Evolutionary conservation across 2,888 invertebrate species (phyloP).

Genomic region (Tetragonisca angustula): DNA sequence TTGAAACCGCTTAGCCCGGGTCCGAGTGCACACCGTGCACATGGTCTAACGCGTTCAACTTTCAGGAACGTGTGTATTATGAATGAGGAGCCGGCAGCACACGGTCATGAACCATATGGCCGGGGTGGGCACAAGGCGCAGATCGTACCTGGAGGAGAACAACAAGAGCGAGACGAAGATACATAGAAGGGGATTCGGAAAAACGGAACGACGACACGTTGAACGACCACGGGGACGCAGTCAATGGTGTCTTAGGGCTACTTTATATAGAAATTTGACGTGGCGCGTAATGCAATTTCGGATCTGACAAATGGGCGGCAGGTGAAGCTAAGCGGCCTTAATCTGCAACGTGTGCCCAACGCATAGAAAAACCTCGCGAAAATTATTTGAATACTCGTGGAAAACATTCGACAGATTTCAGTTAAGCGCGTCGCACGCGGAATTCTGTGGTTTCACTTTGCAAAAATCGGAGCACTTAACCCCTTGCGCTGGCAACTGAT

Average conservation of each 20-base stretch:
- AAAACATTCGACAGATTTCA: background rate
- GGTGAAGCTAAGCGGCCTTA: slow-evolving; percentile 52
- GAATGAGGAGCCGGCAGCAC: slow-evolving; percentile 59
- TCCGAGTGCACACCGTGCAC: slow-evolving; percentile 37
- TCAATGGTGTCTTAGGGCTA: slow-evolving; percentile 68
- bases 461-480: no score
- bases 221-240: slow-evolving; percentile 56
- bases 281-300: slow-evolving; percentile 71
- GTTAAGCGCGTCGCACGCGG: no score
- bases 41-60: slow-evolving; percentile 48
- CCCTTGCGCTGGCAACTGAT: no score
- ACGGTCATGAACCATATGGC: slow-evolving; percentile 64
- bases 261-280: slow-evolving; percentile 70
- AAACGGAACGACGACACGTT: slow-evolving; percentile 50
- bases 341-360: slow-evolving; percentile 29
- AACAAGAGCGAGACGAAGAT: slow-evolving; percentile 1
- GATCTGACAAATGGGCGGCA: slow-evolving; percentile 70
- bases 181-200: background rate
- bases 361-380: background rate
- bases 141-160: background rate
- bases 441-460: no score
- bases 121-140: background rate
- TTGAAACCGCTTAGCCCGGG: slow-evolving; percentile 17
- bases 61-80: slow-evolving; percentile 68
- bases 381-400: fast-evolving